Evolutionary conservation across 2,888 invertebrate genomes (phyloP).

Genomic region (Cloeon dipterum): DNA sequence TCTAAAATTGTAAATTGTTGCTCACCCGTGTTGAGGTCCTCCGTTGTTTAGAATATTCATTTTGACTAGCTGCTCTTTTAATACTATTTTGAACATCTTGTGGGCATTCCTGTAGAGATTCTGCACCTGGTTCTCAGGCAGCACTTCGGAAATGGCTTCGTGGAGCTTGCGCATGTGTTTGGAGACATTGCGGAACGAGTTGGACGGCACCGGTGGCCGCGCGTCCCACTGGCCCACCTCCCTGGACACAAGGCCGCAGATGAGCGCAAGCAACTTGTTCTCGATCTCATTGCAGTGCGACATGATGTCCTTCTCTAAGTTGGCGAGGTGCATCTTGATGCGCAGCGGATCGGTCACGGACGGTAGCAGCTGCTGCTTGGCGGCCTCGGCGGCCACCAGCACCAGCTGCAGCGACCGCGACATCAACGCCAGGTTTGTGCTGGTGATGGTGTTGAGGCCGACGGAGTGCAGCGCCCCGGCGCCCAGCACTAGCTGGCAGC

Average conservation of each 20-base stretch:
- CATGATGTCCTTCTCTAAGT: constrained; percentile 52
- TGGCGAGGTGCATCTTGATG: constrained; percentile 40
- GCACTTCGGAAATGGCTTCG: constrained; percentile 67
- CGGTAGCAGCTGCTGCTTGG: constrained; percentile 37
- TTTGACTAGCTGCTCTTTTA: constrained; percentile 59
- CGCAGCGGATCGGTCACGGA: constrained; percentile 59
- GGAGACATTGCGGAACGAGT: constrained; percentile 65
- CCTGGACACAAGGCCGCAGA: constrained; percentile 58
- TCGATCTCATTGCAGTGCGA: constrained; percentile 85
- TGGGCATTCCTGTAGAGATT: constrained; percentile 54
- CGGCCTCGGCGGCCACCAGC: constrained; percentile 51
- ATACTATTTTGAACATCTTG: constrained; percentile 63
- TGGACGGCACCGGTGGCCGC: constrained; percentile 83
- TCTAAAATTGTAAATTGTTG: too few relatives aligned
- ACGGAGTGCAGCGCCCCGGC: constrained; percentile 91
- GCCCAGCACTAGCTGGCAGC: constrained; percentile 84
- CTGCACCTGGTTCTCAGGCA: constrained; percentile 44
- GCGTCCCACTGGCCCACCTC: constrained; percentile 81
- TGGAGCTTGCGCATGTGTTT: constrained; percentile 74
- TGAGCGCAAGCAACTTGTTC: constrained; percentile 73
- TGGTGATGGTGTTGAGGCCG: constrained; percentile 83
- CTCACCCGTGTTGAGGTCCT: constrained; percentile 79
- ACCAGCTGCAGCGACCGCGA: constrained; percentile 64
- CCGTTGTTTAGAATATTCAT: constrained; percentile 86
- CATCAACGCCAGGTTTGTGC: constrained; percentile 73